Evolutionary conservation across 2,888 invertebrate species (phyloP).

Genomic region (Axea sp.): DNA sequence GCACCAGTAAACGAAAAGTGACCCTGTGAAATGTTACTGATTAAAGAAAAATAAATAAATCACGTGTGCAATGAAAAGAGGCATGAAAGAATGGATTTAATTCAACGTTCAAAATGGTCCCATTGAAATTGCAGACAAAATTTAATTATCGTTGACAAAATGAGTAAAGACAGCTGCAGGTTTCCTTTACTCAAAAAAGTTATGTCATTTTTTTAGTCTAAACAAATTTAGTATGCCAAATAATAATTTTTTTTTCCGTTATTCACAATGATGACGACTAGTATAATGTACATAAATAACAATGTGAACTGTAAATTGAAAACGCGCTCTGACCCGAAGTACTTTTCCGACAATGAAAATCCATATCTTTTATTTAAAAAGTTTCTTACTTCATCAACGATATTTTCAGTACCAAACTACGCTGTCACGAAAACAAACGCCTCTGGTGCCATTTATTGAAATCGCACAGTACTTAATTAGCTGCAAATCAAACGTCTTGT

Average conservation of each 20-base stretch:
- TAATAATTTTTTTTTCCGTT: constrained; percentile 14
- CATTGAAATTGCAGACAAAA: no score
- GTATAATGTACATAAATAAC: constrained; percentile 40
- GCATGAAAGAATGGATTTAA: no score
- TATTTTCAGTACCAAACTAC: constrained; percentile 32
- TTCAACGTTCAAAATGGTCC: no score
- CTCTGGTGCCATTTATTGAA: constrained; percentile 3
- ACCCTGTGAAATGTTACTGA: no score
- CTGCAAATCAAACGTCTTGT: constrained; percentile 6
- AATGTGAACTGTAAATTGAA: constrained; percentile 49
- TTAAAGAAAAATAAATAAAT: no score
- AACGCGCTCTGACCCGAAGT: constrained; percentile 32
- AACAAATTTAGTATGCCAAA: constrained; percentile 11
- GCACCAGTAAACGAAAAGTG: no score
- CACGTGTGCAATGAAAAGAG: no score
- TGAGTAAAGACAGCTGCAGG: constrained; percentile 2
- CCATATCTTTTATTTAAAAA: constrained; percentile 48
- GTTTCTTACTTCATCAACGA: constrained; percentile 16
- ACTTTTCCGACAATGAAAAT: constrained; percentile 30
- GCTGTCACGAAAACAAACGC: constrained; percentile 4
- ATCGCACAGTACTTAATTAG: constrained; percentile 36
- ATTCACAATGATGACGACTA: constrained; percentile 18
- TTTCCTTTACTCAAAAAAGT: no score
- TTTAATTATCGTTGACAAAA: constrained; percentile 8
- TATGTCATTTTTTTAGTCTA: not conserved